These are phyloP conservation scores for Tanytarsus gracilentus DNA, from an alignment of 2,888 invertebrate species.

Conservation along the genomic window DNA sequence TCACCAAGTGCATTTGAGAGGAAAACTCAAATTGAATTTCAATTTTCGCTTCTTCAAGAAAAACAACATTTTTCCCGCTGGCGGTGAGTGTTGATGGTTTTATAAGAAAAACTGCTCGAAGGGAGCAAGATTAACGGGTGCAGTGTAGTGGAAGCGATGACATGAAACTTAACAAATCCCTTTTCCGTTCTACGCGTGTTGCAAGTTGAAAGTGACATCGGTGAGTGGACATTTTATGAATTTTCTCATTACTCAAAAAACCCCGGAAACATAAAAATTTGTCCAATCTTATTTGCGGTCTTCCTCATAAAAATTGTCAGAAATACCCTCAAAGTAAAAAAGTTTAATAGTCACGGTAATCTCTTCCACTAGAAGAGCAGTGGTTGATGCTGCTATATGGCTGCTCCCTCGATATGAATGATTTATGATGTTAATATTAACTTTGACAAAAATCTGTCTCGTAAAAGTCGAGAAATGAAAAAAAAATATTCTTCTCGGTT, in stretches of 20 bases:
- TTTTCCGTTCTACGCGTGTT: background rate
- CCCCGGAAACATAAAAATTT: background rate
- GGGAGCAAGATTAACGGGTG: constrained; percentile 8
- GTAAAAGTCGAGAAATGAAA: constrained; percentile 1
- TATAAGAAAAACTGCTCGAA: no score
- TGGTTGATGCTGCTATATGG: background rate
- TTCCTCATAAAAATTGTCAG: background rate
- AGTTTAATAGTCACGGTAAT: constrained; percentile 4
- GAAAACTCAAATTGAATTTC: background rate
- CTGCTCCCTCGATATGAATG: constrained; percentile 4
- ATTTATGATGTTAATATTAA: constrained; percentile 17
- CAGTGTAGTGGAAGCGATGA: constrained; percentile 6
- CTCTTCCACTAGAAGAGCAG: background rate
- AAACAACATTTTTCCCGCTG: no score
- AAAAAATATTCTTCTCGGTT: background rate
- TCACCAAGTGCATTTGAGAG: no score
- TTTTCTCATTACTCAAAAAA: background rate
- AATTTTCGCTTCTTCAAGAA: background rate
- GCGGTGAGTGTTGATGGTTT: no score
- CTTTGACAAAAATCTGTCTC: constrained; percentile 19
- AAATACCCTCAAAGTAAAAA: background rate
- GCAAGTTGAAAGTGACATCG: background rate
- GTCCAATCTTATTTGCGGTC: background rate
- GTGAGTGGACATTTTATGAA: no score
- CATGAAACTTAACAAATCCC: constrained; percentile 9